phyloP scores from a whole-genome alignment of 2,113 vertebrate species.

The Mesoclemmys tuberculata region DNA sequence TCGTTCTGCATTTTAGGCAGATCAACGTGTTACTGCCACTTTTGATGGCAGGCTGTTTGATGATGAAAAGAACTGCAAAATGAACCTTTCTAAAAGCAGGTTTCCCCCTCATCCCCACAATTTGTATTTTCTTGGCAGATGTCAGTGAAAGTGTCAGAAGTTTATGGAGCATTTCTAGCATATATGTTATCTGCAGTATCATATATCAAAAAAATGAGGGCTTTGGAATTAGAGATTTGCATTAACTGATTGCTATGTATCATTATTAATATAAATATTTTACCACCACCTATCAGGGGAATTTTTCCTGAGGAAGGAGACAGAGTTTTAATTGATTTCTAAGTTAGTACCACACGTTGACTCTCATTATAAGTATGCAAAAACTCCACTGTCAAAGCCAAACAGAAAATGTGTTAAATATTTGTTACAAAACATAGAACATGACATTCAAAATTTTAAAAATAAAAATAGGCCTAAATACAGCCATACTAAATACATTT shows the following conservation, averaged over 20 bases:
- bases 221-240: background rate
- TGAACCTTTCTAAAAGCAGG: background rate
- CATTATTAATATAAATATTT: background rate
- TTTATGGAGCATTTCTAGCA: background rate
- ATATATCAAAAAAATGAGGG: background rate
- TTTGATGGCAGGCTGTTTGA: background rate
- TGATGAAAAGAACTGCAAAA: background rate
- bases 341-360: background rate
- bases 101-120: background rate
- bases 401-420: background rate
- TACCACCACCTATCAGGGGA: background rate
- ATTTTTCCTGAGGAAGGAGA: background rate
- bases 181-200: background rate
- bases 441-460: background rate
- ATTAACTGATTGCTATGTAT: background rate
- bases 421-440: background rate
- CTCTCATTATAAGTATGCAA: background rate
- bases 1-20: background rate
- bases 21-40: background rate
- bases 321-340: background rate
- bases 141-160: background rate
- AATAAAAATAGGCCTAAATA: background rate
- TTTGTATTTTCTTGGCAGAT: background rate
- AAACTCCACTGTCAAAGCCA: background rate
- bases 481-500: background rate